Evolutionary conservation across 2,113 vertebrate species (phyloP).

Genomic region (Gavia stellata): DNA sequence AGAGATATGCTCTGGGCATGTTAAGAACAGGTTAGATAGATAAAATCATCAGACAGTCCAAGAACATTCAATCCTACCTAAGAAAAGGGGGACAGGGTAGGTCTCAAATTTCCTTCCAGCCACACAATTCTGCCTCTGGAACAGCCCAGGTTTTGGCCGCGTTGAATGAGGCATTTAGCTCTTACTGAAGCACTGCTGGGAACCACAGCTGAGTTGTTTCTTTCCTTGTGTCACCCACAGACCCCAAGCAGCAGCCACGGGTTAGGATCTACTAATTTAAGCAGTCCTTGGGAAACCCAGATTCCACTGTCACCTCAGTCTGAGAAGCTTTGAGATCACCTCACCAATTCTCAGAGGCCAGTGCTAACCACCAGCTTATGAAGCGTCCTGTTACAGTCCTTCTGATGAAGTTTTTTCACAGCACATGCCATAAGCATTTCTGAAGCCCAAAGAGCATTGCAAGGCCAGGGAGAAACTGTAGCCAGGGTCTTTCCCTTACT

Average conservation of each 20-base stretch:
- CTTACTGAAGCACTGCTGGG: neutral
- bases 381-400: neutral
- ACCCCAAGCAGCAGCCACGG: neutral
- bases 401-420: neutral
- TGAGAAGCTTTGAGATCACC: neutral
- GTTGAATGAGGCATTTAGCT: neutral
- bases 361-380: neutral
- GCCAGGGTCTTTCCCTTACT: neutral
- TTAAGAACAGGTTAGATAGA: neutral
- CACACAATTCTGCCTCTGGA: neutral
- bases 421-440: accelerated
- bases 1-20: neutral
- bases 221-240: neutral
- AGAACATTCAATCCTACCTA: neutral
- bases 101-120: neutral
- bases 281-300: neutral
- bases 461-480: neutral
- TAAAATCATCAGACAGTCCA: neutral
- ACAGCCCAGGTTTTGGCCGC: neutral
- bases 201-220: neutral
- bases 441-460: neutral
- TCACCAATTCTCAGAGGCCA: neutral
- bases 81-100: neutral
- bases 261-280: neutral
- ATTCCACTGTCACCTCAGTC: neutral